Conservation (phyloP, 1,140 invertebrate genomes). For the Hyphantria cunea region DNA sequence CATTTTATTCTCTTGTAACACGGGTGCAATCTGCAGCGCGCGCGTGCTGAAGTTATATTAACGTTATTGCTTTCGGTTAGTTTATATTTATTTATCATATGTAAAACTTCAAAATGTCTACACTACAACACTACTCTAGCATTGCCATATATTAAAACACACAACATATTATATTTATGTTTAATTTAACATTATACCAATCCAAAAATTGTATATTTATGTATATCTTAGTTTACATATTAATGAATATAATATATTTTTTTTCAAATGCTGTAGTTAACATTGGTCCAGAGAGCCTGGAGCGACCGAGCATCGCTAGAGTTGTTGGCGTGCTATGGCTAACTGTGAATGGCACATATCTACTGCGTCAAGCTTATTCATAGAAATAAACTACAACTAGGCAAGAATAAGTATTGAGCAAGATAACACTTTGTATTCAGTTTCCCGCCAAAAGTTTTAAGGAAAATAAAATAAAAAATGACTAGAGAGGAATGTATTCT, state of each 20-base stretch:
- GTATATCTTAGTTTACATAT: conserved; percentile 71
- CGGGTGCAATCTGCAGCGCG: conserved; percentile 53
- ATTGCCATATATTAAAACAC: conserved; percentile 75
- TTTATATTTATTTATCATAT: conserved; percentile 72
- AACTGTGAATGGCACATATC: conserved; percentile 68
- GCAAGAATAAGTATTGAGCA: conserved; percentile 73
- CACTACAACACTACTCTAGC: conserved; percentile 76
- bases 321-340: conserved; percentile 49
- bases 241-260: conserved; percentile 59
- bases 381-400: conserved; percentile 62
- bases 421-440: conserved; percentile 51
- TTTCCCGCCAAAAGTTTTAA: conserved; percentile 46
- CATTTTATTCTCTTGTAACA: neutral
- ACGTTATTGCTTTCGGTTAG: conserved; percentile 78
- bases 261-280: conserved; percentile 46
- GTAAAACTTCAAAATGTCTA: conserved; percentile 80
- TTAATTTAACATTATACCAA: conserved; percentile 55
- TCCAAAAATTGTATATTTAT: conserved; percentile 79
- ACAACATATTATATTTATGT: conserved; percentile 63
- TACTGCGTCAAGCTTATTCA: conserved; percentile 59
- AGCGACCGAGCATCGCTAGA: conserved; percentile 51
- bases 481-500: conserved; percentile 76
- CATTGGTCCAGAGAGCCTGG: conserved; percentile 74
- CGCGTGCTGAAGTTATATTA: conserved; percentile 65
- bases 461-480: conserved; percentile 53